Evolutionary conservation across 2,888 invertebrate genomes (phyloP).

Genomic region (Tinea pellionella): DNA sequence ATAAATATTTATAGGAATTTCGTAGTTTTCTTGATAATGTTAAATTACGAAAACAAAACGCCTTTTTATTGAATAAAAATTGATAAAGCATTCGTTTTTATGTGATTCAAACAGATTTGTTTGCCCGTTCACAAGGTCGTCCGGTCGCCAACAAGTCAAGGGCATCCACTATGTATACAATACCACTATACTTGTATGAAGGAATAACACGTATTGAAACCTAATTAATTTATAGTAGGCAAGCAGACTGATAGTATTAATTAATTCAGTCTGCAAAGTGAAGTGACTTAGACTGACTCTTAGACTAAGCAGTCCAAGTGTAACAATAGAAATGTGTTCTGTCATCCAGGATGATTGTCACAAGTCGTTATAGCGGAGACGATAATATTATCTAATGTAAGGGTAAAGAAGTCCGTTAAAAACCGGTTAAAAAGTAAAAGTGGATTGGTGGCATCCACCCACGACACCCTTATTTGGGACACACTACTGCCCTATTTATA

Average conservation of each 20-base stretch:
- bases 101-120: conserved; percentile 46
- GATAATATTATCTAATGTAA: no score
- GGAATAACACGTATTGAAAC: neutral
- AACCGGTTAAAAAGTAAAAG: conserved; percentile 67
- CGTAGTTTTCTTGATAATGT: no score
- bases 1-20: no score
- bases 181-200: conserved; percentile 21
- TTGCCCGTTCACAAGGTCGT: conserved; percentile 56
- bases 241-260: no score
- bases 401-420: conserved; percentile 14
- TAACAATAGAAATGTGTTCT: no score
- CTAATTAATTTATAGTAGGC: neutral
- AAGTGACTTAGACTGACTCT: no score
- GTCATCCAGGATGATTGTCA: no score
- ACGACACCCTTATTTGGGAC: conserved; percentile 63
- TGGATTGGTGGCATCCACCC: conserved; percentile 59
- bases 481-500: conserved; percentile 35
- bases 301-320: no score
- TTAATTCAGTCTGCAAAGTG: no score
- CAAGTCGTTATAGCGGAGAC: no score
- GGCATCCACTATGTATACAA: conserved; percentile 59
- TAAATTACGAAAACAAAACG: neutral
- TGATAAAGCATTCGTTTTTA: neutral
- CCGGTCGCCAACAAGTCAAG: conserved; percentile 63
- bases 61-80: neutral